Evolutionary conservation across 2,113 vertebrate genomes (phyloP), one percentile per base, ranked within the genome.

Genomic region (Gopherus flavomarginatus): DNA sequence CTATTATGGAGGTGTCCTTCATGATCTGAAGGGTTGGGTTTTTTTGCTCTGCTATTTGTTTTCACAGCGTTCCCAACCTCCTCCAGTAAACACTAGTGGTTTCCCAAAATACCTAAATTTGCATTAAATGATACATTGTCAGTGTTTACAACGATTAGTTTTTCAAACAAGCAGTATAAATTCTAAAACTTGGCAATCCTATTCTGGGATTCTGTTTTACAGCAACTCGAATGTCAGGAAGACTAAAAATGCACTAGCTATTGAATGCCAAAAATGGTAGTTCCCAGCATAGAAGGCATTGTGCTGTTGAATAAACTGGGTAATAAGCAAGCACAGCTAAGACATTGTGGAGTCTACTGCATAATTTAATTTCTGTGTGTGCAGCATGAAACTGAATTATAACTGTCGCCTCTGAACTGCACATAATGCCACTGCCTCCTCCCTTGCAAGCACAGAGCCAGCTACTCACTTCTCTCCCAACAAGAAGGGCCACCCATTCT

Each of bases 301-400:
- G 42, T 3, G 53, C 42, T 11, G 22, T 38, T 72, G 47, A 97
- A 94, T n/a, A 93, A 94, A 31, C 22, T 59, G 83, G 0, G 2
- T 83, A 87, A 89, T 97, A 57, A 92, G 38, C 12, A 16, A 91
- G 16, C 75, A 87, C 81, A 94, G 75, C 26, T 47, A 95, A 85
- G 87, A 91, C 83, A 87, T 91, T 85, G 81, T 52, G 52, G n/a
- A 96, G 35, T 88, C 77, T 80, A 50, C 4, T 50, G 85, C 26
- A 90, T 38, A 47, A 87, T 80, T 47, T 44, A 22, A 77, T 62
- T 96, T 84, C 62, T 81, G 6, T 35, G 62, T 3, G 35, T 59
- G 22, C 3, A 90, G 90, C 95, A 92, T 85, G 75, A 95, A 89
- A 91, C 38, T 81, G 79, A 80, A 85, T 94, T 92, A 77, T 49